phyloP scores from a whole-genome alignment of 2,113 vertebrate species.

The Aplodontia rufa region DNA sequence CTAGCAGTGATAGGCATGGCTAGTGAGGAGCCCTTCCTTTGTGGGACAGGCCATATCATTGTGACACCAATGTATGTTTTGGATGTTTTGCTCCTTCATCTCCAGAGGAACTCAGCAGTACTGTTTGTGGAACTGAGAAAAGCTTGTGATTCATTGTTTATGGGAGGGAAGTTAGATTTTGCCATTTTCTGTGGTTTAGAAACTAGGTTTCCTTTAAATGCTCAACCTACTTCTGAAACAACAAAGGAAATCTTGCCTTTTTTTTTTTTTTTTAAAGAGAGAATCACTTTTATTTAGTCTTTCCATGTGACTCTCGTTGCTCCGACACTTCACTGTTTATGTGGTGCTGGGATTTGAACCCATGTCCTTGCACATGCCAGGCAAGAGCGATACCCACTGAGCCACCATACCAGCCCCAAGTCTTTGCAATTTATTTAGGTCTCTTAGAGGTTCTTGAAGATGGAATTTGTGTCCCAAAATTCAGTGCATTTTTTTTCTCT shows the following conservation, averaged over 20 bases:
- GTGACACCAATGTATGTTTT: neutral
- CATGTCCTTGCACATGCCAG: too few relatives aligned
- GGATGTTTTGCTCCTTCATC: neutral
- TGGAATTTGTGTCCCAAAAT: constrained; percentile 6
- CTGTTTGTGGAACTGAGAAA: neutral
- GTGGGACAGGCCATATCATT: neutral
- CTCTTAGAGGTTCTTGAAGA: neutral
- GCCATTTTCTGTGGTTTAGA: constrained; percentile 66
- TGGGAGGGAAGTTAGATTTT: constrained; percentile 10
- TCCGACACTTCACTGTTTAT: too few relatives aligned
- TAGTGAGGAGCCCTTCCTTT: neutral
- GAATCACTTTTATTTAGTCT: too few relatives aligned
- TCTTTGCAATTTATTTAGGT: neutral
- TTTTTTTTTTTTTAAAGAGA: neutral
- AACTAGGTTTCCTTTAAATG: neutral
- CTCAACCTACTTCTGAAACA: neutral
- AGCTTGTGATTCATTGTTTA: neutral
- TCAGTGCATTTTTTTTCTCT: constrained; percentile 1
- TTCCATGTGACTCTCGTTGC: too few relatives aligned
- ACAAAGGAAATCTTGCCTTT: neutral
- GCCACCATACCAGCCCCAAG: neutral
- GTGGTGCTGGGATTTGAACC: too few relatives aligned
- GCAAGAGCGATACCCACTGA: too few relatives aligned
- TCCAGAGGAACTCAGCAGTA: neutral
- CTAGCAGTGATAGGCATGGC: neutral